Percentiles rank a stretch among this genome's conserved stretches.
phyloP scores from a whole-genome alignment of 2,797 vertebrate species.

The Prionace glauca region DNA sequence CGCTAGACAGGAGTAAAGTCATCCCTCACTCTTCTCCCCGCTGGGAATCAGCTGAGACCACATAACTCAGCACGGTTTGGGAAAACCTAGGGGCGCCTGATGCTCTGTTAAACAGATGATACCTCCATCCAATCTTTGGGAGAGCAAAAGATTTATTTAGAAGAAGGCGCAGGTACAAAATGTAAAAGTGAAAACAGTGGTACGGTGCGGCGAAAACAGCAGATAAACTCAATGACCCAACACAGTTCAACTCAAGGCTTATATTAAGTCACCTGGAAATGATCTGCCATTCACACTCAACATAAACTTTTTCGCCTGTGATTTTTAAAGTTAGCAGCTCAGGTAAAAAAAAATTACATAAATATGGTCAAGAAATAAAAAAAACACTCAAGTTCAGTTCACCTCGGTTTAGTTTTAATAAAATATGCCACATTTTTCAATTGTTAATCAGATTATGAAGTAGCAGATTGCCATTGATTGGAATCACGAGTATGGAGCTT shows the following conservation, averaged over 20 bases:
- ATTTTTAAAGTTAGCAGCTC: neutral
- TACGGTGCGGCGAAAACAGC: neutral
- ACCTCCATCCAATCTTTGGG: neutral
- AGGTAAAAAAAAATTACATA: neutral
- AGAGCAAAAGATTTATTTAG: neutral
- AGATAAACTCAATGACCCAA: neutral
- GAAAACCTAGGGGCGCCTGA: neutral
- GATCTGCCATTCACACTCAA: neutral
- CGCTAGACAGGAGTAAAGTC: neutral
- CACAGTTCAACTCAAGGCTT: neutral
- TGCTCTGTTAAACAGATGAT: neutral
- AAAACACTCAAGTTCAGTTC: neutral
- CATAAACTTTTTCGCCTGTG: neutral
- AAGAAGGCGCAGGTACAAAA: neutral
- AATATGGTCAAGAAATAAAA: neutral
- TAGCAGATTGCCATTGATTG: slow-evolving; percentile 1
- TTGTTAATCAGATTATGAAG: slow-evolving; percentile 31
- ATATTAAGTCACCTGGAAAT: neutral
- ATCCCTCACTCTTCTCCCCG: neutral
- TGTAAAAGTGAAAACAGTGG: neutral
- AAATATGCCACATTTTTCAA: neutral
- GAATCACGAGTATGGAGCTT: neutral
- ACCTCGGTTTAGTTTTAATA: neutral
- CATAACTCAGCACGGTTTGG: neutral
- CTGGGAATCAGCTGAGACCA: neutral